Evolutionary conservation across 2,888 invertebrate genomes (phyloP).

Genomic region (Caenorhabditis imperialis): DNA sequence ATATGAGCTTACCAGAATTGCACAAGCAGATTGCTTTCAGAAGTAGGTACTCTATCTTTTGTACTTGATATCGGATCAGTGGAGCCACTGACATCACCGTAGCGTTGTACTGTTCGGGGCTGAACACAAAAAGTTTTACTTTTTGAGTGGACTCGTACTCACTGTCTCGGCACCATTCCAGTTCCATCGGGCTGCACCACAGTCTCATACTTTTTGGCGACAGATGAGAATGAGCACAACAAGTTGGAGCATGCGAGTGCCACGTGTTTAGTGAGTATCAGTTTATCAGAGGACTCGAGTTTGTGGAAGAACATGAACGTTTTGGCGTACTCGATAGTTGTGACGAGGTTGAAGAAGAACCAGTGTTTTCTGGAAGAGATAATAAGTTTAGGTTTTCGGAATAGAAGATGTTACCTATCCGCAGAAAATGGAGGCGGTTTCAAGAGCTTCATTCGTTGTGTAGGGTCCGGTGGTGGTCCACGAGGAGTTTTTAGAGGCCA

Average conservation of each 20-base stretch:
- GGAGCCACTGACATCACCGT: constrained; percentile 12
- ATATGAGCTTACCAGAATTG: constrained; percentile 17
- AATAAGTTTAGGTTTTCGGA: too few relatives aligned
- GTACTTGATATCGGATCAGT: constrained; percentile 17
- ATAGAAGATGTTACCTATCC: neutral
- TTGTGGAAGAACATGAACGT: constrained; percentile 35
- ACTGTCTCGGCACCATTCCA: constrained; percentile 6
- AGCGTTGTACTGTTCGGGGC: neutral
- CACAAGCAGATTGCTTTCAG: constrained; percentile 25
- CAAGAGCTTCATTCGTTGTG: too few relatives aligned
- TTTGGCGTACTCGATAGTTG: constrained; percentile 32
- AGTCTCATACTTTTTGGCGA: constrained; percentile 7
- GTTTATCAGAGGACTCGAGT: constrained; percentile 5
- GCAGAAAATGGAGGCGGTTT: constrained; percentile 2
- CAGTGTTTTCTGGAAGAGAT: constrained; percentile 17
- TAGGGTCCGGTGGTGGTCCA: too few relatives aligned
- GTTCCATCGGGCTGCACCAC: constrained; percentile 29
- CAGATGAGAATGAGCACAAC: constrained; percentile 9
- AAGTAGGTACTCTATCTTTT: constrained; percentile 7
- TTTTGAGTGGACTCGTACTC: neutral
- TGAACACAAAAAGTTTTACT: constrained; percentile 4
- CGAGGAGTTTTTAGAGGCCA: constrained; percentile 18
- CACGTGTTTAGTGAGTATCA: constrained; percentile 10
- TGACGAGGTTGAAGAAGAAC: constrained; percentile 28
- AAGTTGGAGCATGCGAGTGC: constrained; percentile 18